Base-by-base conservation (phyloP, 2,113 vertebrate species). In the Chloropsis hardwickii region DNA sequence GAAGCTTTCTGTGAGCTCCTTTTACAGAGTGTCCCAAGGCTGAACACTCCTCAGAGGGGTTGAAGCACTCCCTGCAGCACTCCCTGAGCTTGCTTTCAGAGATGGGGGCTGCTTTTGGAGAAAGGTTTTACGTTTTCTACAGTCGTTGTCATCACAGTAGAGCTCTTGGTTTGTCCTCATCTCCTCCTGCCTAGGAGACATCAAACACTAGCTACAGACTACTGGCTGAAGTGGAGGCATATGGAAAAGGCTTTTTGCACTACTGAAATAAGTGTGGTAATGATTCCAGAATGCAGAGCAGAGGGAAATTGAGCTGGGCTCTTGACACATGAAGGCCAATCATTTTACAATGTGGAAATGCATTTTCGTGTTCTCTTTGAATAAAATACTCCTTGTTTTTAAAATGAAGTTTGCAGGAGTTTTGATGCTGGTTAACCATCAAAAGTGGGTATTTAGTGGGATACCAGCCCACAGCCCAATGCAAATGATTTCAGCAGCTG, bases 181-280 rank as follows among this genome's bases (percentile, higher is more conserved):
- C 74, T 95, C 39, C 58, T 90, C 66, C 66, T 79, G 66, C 78
- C 56, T 54, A 66, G 74, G 42, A 79, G 80, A 88, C 23, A n/a
- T 61, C 61, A 81, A 79, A 74, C 48, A 39, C 39, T 24, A 86
- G 73, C 64, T 81, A 37, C 72, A 81, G 67, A 40, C 20, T 72
- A 39, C 79, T 79, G 70, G 31, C 84, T 80, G 62, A 77, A 57
- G 54, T 66, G 74, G 5, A 80, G 7, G 17, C 62, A 58, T 65
- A 77, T 88, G 91, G 91, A 90, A 90, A 95, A 90, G 74, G 40
- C 58, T 88, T 94, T 89, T 67, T 95, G 87, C 54, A 54, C 54
- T 65, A 45, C 51, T 95, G 93, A 96, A 95, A 70, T 57, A 84
- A 87, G 39, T 57, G 29, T 85, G 74, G 84, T 51, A 76, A 80